These are phyloP conservation scores for Embiotoca jacksoni DNA, from an alignment of 2,113 vertebrate species.

Conservation along the genomic window DNA sequence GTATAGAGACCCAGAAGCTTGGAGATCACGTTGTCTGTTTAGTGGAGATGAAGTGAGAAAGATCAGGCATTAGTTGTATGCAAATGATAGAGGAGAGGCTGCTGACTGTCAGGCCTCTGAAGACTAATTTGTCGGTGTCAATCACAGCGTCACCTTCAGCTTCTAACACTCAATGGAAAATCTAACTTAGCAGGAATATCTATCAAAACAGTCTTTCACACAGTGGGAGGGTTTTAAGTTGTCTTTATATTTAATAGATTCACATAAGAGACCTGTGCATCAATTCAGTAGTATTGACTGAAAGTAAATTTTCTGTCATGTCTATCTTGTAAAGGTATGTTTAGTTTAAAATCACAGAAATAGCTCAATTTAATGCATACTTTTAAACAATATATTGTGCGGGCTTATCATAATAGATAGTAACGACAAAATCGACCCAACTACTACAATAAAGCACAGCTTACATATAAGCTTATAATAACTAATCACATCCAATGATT, in stretches of 20 bases:
- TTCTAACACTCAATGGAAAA: not conserved
- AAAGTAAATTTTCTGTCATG: not conserved
- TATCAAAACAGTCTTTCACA: not conserved
- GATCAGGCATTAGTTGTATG: not conserved
- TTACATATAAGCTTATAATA: not conserved
- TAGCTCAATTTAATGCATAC: too few species aligned
- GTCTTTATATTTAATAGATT: not conserved
- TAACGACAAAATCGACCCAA: too few species aligned
- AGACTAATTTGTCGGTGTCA: conserved; percentile 12
- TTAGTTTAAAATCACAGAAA: too few species aligned
- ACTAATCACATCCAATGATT: too few species aligned
- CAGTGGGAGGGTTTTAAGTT: not conserved
- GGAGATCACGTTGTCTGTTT: not conserved
- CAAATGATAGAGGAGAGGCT: not conserved
- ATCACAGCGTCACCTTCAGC: not conserved
- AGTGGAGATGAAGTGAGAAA: not conserved
- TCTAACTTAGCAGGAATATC: not conserved
- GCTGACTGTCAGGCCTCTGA: conserved; percentile 2
- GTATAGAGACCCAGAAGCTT: not conserved
- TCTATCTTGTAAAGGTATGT: not conserved
- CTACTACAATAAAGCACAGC: not conserved
- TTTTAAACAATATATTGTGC: too few species aligned
- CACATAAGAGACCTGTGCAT: not conserved
- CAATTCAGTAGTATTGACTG: not conserved
- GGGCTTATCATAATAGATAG: too few species aligned